phyloP scores from a whole-genome alignment of 2,797 vertebrate species.

The Sebastes itinus region DNA sequence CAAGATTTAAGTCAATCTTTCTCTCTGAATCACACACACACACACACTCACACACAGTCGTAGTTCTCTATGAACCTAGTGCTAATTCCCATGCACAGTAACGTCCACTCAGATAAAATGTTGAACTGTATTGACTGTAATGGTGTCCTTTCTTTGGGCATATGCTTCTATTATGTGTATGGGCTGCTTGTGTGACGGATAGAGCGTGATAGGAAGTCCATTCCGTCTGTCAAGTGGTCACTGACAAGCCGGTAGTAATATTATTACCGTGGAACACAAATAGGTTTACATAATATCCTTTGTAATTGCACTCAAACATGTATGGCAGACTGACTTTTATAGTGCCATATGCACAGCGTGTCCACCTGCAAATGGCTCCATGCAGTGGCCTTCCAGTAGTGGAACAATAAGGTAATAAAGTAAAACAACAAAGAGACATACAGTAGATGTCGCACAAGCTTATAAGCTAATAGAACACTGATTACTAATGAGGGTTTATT shows the following conservation, averaged over 20 bases:
- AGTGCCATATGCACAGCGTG: slow-evolving; percentile 45
- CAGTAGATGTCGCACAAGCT: slow-evolving; percentile 42
- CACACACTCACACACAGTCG: neutral
- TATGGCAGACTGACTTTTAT: slow-evolving; percentile 67
- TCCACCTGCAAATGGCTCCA: slow-evolving; percentile 60
- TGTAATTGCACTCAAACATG: slow-evolving; percentile 63
- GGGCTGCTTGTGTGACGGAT: slow-evolving; percentile 20
- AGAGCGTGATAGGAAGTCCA: slow-evolving; percentile 23
- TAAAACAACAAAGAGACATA: slow-evolving; percentile 44
- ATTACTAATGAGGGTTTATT: slow-evolving; percentile 1
- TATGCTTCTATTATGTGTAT: neutral
- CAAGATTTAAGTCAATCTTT: neutral
- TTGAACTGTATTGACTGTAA: slow-evolving; percentile 63
- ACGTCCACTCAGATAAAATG: slow-evolving; percentile 68
- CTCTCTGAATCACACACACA: neutral
- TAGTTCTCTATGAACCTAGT: neutral
- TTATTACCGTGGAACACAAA: slow-evolving; percentile 57
- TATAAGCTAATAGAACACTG: slow-evolving; percentile 49
- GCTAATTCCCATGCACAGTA: slow-evolving; percentile 54
- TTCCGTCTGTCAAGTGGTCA: slow-evolving; percentile 37
- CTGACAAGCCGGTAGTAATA: slow-evolving; percentile 28
- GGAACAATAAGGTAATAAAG: slow-evolving; percentile 60
- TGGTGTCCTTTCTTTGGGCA: slow-evolving; percentile 59
- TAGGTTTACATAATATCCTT: slow-evolving; percentile 61
- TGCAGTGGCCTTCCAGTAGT: slow-evolving; percentile 45